Conservation (phyloP, 2,797 vertebrate species). For the Masticophis lateralis region DNA sequence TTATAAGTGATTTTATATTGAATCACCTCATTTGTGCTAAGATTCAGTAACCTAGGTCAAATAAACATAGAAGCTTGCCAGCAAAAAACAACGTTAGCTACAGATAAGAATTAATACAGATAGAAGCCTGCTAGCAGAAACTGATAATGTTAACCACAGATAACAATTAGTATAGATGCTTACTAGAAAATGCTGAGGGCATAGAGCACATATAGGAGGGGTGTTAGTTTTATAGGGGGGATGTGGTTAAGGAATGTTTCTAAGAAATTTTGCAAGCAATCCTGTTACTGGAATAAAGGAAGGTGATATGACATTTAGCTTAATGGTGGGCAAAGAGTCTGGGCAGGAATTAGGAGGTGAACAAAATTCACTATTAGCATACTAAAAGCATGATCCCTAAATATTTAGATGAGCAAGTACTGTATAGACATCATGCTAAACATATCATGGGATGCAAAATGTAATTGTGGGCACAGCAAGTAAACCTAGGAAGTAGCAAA, state of each 20-base stretch:
- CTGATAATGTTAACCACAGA: background rate
- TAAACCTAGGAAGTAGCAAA: background rate
- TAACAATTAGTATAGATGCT: background rate
- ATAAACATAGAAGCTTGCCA: background rate
- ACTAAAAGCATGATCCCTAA: background rate
- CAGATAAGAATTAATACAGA: background rate
- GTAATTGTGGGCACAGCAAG: background rate
- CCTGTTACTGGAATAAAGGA: background rate
- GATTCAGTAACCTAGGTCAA: background rate
- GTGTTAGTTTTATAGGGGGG: background rate
- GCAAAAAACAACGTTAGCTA: background rate
- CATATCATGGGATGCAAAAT: background rate
- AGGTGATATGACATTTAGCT: background rate
- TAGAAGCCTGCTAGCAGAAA: background rate
- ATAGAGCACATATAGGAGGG: background rate
- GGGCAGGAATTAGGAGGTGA: background rate
- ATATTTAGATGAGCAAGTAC: background rate
- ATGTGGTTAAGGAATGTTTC: background rate
- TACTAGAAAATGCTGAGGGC: background rate
- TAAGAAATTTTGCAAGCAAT: background rate
- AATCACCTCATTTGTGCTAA: background rate
- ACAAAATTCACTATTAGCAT: background rate
- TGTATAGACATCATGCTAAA: background rate
- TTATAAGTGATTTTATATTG: background rate
- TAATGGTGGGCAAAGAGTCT: background rate